Percentiles rank a stretch among this genome's conserved stretches.
phyloP scores from a whole-genome alignment of 2,888 invertebrate species.

The Gibbula magus region DNA sequence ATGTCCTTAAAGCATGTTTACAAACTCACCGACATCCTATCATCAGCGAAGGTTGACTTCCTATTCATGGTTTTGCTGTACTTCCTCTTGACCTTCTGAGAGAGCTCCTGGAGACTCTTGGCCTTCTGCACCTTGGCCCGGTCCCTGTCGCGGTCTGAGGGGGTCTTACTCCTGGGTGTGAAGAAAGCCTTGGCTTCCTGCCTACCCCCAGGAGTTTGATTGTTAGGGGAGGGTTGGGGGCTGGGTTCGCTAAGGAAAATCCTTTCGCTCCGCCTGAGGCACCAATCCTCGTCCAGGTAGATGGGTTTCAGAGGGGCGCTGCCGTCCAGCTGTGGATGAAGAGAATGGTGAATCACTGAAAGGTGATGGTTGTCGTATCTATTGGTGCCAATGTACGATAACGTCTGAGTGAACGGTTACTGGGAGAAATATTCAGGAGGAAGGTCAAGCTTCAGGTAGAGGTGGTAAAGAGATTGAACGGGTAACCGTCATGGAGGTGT shows the following conservation, averaged over 20 bases:
- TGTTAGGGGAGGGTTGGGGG: conserved; percentile 62
- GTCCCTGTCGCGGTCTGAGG: conserved; percentile 35
- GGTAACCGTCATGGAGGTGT: too few relatives aligned
- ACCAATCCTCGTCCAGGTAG: conserved; percentile 72
- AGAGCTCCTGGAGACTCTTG: conserved; percentile 58
- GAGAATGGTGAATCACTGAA: not conserved
- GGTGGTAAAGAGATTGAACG: too few relatives aligned
- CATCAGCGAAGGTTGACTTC: conserved; percentile 26
- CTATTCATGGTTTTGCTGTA: conserved; percentile 51
- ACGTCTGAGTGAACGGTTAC: not conserved
- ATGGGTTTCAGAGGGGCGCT: conserved; percentile 61
- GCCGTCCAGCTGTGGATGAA: conserved; percentile 47
- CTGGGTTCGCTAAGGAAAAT: conserved; percentile 75
- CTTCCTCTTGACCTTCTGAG: conserved; percentile 68
- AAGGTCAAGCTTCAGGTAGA: too few relatives aligned
- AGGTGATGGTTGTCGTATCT: not conserved
- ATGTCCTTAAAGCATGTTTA: not conserved
- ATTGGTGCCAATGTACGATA: not conserved
- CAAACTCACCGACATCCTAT: conserved; percentile 19
- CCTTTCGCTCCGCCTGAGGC: conserved; percentile 73
- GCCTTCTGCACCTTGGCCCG: conserved; percentile 54
- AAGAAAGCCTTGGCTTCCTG: conserved; percentile 24
- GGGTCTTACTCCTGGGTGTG: conserved; percentile 26
- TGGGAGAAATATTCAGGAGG: too few relatives aligned
- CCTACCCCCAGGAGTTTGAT: conserved; percentile 24